Evolutionary conservation across 2,888 invertebrate genomes (phyloP), one percentile per base, ranked within the genome.

Genomic region (Volucella inanis): DNA sequence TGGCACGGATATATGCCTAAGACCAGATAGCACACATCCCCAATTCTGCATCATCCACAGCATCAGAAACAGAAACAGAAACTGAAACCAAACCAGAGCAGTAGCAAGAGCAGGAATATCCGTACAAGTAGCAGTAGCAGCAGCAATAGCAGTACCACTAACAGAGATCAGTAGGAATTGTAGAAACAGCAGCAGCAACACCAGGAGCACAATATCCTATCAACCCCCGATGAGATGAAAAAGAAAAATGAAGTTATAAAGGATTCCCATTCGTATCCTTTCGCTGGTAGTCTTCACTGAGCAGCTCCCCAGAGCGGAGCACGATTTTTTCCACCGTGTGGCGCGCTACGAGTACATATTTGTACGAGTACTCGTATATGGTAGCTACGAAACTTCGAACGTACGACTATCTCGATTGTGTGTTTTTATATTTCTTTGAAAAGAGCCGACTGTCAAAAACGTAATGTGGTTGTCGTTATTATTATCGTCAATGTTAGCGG

Each of bases 191-290:
- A 65, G 62, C 68, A 78, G 71, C 74, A 78, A 52, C 86, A 80
- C 67, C 85, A 74, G 57, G 54, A 78, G 57, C 59, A 52, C 43
- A 65, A 43, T 71, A 75, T 45, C 67, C 70, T 71, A 86, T 78
- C 77, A 85, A 76, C 80, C 76, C 83, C 57, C 76, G 47, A 76
- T 67, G 80, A 85, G 54, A 81, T 18, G 65, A 77, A 50, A 31
- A 81, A 72, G 77, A 81, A 81, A 81, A 81, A 71, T 76, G 61
- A 85, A 80, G 80, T 85, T 85, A 80, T 85, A 80, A 85, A 76
- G 80, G 84, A 85, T 85, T 80, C 80, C 75, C 80, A 76, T 76
- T 81, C 85, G 85, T 68, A 85, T 85, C 85, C 85, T 81, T 85
- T 85, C 72, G 72, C 68, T 68, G 85, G 85, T 85, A 85, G 85